Evolutionary conservation across 2,888 invertebrate species (phyloP).

Genomic region (Ophion ventricosus): DNA sequence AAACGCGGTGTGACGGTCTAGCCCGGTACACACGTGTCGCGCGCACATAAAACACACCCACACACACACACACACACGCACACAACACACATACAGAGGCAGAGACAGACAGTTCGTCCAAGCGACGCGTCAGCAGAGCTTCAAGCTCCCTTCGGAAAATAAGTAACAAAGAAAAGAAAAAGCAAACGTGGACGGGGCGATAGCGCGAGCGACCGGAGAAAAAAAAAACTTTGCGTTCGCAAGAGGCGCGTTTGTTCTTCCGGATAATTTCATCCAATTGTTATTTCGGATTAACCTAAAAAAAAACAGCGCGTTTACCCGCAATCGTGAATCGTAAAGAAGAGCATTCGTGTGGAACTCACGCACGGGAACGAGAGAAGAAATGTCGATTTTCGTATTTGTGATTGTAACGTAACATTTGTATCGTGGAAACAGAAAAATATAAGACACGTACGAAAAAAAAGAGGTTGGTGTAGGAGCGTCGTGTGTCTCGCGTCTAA

Average conservation of each 20-base stretch:
- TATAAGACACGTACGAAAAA: constrained; percentile 34
- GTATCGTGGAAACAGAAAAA: constrained; percentile 48
- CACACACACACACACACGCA: constrained; percentile 3
- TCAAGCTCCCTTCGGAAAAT: not conserved
- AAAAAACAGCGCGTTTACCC: constrained; percentile 13
- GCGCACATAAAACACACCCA: constrained; percentile 2
- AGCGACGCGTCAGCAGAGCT: constrained; percentile 39
- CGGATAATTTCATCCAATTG: not conserved
- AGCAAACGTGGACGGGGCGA: constrained; percentile 22
- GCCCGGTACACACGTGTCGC: constrained; percentile 59
- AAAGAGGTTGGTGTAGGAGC: constrained; percentile 62
- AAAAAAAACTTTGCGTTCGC: constrained; percentile 25
- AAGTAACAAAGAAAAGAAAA: constrained; percentile 8
- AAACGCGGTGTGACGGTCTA: constrained; percentile 55
- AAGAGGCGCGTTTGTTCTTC: not conserved
- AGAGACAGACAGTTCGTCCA: constrained; percentile 40
- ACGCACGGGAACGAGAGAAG: not conserved
- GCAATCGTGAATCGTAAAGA: not conserved
- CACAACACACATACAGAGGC: not conserved
- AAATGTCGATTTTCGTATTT: constrained; percentile 58
- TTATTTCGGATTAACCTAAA: constrained; percentile 16
- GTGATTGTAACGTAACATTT: constrained; percentile 60
- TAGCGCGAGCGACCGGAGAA: not conserved
- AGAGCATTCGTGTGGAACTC: constrained; percentile 6
- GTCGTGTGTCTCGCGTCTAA: constrained; percentile 66